Conservation (phyloP, 2,888 invertebrate species). For the Abscondita cerata region DNA sequence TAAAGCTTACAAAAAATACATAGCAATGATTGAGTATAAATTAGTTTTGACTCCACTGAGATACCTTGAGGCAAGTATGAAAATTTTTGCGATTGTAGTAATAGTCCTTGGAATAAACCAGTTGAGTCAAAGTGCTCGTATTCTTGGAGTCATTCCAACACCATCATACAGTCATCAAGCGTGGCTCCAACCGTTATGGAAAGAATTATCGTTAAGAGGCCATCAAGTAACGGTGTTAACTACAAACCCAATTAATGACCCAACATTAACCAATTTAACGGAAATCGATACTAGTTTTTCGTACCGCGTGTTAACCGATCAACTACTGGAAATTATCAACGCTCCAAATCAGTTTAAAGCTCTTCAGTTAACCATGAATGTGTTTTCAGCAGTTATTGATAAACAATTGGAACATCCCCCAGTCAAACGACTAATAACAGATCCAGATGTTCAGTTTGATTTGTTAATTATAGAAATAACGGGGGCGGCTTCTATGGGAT, state of each 20-base stretch:
- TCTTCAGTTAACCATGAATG: slow-evolving; percentile 23
- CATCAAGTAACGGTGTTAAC: slow-evolving; percentile 61
- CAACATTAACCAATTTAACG: slow-evolving; percentile 52
- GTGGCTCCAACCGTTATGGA: slow-evolving; percentile 58
- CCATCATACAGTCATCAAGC: slow-evolving; percentile 62
- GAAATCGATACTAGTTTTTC: slow-evolving; percentile 56
- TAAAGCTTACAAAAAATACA: no score
- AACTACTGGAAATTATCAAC: slow-evolving; percentile 1
- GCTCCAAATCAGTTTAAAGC: not conserved
- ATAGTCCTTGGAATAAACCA: no score
- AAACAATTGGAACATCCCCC: slow-evolving; percentile 37
- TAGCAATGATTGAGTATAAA: no score
- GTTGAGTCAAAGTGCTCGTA: no score
- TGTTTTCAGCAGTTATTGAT: slow-evolving; percentile 36
- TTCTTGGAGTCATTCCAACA: slow-evolving; percentile 57
- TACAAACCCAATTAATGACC: slow-evolving; percentile 55
- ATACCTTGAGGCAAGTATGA: no score
- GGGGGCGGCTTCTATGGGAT: slow-evolving; percentile 60
- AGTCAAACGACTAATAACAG: slow-evolving; percentile 48
- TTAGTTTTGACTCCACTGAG: no score
- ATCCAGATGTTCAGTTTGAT: slow-evolving; percentile 61
- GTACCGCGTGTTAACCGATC: slow-evolving; percentile 40
- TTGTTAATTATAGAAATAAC: slow-evolving; percentile 64
- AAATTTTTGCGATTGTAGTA: no score
- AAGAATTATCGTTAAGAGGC: slow-evolving; percentile 58